A percentile compares a stretch with the other conserved stretches of the same genome.
These are phyloP conservation scores for Diachasma alloeum DNA, from an alignment of 1,140 invertebrate species.

Conservation along the genomic window DNA sequence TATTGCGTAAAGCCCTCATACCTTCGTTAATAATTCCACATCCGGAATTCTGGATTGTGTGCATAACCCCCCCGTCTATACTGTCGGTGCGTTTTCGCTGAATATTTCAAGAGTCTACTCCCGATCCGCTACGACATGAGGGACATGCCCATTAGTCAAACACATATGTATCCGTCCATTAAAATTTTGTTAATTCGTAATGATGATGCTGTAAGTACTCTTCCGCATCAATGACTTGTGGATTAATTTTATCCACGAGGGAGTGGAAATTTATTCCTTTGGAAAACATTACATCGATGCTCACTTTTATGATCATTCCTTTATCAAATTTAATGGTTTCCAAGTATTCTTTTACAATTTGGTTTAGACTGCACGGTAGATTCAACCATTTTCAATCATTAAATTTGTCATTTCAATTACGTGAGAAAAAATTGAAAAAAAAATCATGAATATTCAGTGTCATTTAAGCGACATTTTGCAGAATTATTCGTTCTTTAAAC, in stretches of 20 bases:
- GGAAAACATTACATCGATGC: background rate
- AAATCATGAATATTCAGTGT: no score
- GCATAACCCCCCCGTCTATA: background rate
- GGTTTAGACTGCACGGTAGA: no score
- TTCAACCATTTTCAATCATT: no score
- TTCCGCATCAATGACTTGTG: background rate
- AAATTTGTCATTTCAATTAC: no score
- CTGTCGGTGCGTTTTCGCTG: background rate
- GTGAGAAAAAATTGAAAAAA: no score
- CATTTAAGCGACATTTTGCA: no score
- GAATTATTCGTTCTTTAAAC: no score
- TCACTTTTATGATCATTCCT: no score
- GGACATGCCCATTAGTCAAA: background rate
- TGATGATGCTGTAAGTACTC: background rate
- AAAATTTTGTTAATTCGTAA: background rate
- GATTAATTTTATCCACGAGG: background rate
- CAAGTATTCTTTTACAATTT: no score
- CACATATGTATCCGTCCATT: background rate
- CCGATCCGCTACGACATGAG: background rate
- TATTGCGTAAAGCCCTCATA: background rate
- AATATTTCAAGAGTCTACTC: background rate
- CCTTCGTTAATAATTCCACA: constrained; percentile 2
- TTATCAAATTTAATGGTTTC: no score
- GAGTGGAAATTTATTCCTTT: background rate
- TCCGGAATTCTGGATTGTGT: background rate